Evolutionary conservation across 2,113 vertebrate species (phyloP).

Genomic region (Panthera tigris): DNA sequence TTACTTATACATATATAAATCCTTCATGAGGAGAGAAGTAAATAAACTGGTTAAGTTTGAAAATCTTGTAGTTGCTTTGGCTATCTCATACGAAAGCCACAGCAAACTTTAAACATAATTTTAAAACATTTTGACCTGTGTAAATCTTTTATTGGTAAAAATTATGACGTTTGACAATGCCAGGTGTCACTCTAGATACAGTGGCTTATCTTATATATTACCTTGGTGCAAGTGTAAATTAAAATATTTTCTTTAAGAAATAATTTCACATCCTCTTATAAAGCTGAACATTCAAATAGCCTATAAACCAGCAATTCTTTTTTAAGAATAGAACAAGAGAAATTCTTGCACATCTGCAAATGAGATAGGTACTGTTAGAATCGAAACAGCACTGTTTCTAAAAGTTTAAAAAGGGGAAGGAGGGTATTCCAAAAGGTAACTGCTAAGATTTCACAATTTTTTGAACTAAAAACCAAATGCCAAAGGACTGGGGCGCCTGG

Average conservation of each 20-base stretch:
- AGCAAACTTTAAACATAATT: not conserved
- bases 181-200: not conserved
- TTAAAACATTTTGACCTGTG: not conserved
- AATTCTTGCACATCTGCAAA: not conserved
- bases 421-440: not conserved
- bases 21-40: not conserved
- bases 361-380: not conserved
- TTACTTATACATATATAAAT: not conserved
- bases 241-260: not conserved
- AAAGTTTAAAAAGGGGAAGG: not conserved
- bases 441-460: not conserved
- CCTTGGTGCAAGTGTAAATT: not conserved
- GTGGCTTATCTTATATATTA: not conserved
- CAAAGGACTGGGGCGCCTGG: not conserved
- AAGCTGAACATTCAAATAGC: not conserved
- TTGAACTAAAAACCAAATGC: conserved; percentile 17
- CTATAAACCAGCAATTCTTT: not conserved
- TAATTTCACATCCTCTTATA: not conserved
- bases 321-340: not conserved
- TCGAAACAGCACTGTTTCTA: not conserved
- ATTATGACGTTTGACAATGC: not conserved
- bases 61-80: not conserved
- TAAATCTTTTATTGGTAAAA: not conserved
- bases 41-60: not conserved
- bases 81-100: not conserved